Conservation (phyloP, 1,140 invertebrate species). For the Hycleus cichorii region DNA sequence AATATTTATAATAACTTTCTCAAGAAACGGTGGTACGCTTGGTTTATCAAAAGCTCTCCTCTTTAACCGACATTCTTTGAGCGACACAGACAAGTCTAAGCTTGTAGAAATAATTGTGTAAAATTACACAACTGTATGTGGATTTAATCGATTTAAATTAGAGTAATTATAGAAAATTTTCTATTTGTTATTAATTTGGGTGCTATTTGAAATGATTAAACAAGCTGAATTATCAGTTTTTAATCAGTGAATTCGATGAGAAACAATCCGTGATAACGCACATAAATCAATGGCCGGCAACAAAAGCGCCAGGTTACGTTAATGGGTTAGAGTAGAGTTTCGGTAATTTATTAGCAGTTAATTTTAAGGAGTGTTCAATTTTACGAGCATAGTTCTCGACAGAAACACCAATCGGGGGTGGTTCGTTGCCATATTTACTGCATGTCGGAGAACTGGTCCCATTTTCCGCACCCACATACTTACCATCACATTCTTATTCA, state of each 20-base stretch:
- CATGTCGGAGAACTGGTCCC: no score
- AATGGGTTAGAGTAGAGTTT: conserved; percentile 29
- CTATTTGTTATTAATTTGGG: no score
- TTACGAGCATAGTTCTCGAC: conserved; percentile 29
- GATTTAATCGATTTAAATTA: conserved; percentile 5
- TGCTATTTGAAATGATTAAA: no score
- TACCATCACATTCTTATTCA: no score
- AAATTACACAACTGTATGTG: conserved; percentile 1
- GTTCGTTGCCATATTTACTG: no score
- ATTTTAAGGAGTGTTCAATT: conserved; percentile 39
- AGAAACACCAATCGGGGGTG: not conserved
- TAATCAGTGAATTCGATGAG: no score
- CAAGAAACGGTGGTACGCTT: conserved; percentile 21
- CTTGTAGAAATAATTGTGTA: conserved; percentile 29
- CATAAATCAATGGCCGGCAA: conserved; percentile 8
- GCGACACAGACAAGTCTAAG: conserved; percentile 23
- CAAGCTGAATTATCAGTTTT: no score
- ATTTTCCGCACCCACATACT: no score
- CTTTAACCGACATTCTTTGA: conserved; percentile 23
- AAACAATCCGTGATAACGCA: no score
- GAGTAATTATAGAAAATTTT: no score
- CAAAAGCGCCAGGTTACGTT: conserved; percentile 22
- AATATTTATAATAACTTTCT: no score
- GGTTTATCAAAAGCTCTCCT: conserved; percentile 28
- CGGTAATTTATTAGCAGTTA: conserved; percentile 39